Conservation (phyloP, 2,113 vertebrate genomes). For the Burhinus oedicnemus region DNA sequence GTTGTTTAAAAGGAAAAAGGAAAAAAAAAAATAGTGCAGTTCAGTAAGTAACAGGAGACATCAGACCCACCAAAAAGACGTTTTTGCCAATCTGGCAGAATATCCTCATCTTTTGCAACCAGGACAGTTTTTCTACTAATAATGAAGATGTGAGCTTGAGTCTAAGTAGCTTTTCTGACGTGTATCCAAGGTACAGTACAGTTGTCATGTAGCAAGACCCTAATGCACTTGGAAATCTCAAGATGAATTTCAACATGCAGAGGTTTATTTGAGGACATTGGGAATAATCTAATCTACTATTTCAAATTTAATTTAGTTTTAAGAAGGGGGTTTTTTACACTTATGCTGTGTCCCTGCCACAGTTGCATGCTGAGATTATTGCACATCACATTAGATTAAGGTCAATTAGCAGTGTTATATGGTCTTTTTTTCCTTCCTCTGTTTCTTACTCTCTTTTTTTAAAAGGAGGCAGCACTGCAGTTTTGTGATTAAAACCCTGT, state of each 20-base stretch:
- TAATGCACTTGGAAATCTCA: slow-evolving; percentile 45
- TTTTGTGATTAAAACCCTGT: slow-evolving; percentile 49
- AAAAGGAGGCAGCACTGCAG: not conserved
- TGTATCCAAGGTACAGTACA: not conserved
- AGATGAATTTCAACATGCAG: slow-evolving; percentile 53
- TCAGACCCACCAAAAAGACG: not conserved
- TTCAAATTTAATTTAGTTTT: slow-evolving; percentile 72
- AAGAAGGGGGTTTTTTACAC: slow-evolving; percentile 1
- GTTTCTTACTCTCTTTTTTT: not conserved
- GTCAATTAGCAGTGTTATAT: slow-evolving; percentile 58
- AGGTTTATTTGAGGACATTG: slow-evolving; percentile 48
- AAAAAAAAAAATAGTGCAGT: not conserved
- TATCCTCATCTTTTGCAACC: not conserved
- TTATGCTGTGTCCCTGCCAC: not conserved
- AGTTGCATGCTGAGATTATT: slow-evolving; percentile 35
- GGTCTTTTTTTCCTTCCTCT: not conserved
- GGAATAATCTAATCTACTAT: slow-evolving; percentile 62
- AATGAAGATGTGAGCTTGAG: not conserved
- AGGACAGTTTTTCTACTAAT: not conserved
- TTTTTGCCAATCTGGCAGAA: not conserved
- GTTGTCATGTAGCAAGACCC: not conserved
- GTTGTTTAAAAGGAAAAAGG: not conserved
- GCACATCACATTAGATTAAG: slow-evolving; percentile 66
- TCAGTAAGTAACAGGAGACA: not conserved
- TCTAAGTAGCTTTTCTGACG: not conserved